phyloP scores from a whole-genome alignment of 1,140 invertebrate species.

The Apolygus lucorum region DNA sequence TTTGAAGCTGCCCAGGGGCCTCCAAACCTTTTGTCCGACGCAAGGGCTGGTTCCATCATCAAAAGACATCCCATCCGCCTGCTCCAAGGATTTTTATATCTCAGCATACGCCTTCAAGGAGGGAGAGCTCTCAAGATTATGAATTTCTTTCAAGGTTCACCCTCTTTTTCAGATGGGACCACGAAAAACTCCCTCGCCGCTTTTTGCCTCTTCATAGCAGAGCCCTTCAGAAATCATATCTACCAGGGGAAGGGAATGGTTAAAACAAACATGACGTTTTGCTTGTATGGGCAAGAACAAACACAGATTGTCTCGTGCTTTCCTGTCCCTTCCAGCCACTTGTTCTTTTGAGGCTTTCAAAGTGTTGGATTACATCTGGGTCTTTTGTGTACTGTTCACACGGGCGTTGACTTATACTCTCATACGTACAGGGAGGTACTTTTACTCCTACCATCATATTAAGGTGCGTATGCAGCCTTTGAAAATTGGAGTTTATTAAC shows the following conservation, averaged over 20 bases:
- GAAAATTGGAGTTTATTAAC: too few species aligned
- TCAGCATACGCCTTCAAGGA: not conserved
- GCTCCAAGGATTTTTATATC: too few species aligned
- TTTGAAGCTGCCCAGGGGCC: not conserved
- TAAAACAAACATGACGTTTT: not conserved
- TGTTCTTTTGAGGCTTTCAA: not conserved
- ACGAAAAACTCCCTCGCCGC: not conserved
- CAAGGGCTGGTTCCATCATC: not conserved
- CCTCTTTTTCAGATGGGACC: not conserved
- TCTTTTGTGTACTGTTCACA: not conserved
- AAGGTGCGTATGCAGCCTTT: too few species aligned
- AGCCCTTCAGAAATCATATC: not conserved
- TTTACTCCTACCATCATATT: too few species aligned
- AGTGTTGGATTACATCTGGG: not conserved
- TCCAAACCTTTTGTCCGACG: not conserved
- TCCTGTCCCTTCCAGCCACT: not conserved
- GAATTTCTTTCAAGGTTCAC: not conserved
- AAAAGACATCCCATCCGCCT: not conserved
- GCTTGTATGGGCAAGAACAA: not conserved
- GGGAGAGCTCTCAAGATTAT: not conserved
- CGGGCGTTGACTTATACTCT: not conserved
- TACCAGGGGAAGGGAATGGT: not conserved
- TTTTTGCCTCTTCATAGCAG: not conserved
- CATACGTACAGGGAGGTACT: too few species aligned
- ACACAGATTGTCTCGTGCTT: not conserved